These are phyloP conservation scores for Callorhinus ursinus DNA, from an alignment of 2,113 vertebrate genomes.

Conservation along the genomic window DNA sequence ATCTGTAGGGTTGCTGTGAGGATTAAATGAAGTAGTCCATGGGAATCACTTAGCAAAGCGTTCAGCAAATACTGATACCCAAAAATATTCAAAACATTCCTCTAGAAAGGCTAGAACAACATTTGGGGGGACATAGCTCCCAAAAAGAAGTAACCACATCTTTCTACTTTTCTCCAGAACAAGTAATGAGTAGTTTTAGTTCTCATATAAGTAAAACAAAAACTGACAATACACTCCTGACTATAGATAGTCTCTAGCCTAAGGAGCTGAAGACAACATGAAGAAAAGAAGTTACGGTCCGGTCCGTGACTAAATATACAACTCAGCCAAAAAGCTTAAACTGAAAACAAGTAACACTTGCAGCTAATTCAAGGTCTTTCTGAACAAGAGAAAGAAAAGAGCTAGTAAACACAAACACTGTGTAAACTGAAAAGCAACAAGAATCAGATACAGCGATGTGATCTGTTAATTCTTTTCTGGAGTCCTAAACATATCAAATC, in stretches of 20 bases:
- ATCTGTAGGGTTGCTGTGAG: background rate
- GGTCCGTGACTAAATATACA: background rate
- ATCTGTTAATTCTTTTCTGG: background rate
- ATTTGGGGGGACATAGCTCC: background rate
- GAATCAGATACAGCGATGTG: background rate
- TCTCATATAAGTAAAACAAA: slow-evolving; percentile 19
- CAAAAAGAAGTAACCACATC: background rate
- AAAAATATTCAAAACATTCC: background rate
- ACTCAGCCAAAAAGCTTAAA: background rate
- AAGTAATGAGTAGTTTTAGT: slow-evolving; percentile 6
- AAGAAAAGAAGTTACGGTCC: background rate
- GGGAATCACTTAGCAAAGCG: background rate
- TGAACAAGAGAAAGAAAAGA: slow-evolving; percentile 1
- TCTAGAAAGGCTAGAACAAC: background rate
- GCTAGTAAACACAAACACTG: background rate
- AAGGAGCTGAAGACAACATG: background rate
- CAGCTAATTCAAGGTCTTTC: slow-evolving; percentile 45
- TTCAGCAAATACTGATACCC: background rate
- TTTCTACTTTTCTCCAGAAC: slow-evolving; percentile 39
- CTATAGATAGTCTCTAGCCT: background rate
- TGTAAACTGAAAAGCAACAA: background rate
- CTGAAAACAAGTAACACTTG: slow-evolving; percentile 38
- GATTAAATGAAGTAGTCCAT: background rate
- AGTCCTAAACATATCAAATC: background rate
- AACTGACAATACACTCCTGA: background rate